Conservation (phyloP, 1,140 invertebrate species). For the Elymnias hypermnestra region DNA sequence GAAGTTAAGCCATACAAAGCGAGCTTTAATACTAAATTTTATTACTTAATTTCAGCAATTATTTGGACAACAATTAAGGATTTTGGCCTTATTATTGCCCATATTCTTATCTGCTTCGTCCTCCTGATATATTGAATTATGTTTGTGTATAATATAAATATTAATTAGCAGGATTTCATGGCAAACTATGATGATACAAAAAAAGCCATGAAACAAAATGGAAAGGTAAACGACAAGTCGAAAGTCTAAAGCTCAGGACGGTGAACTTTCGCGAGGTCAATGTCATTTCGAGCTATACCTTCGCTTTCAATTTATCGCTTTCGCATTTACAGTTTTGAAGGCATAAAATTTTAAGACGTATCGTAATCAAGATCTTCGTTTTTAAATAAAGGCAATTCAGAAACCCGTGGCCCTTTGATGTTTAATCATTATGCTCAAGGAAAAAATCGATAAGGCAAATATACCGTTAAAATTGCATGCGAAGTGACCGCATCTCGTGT, state of each 20-base stretch:
- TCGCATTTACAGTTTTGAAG: slow-evolving; percentile 5
- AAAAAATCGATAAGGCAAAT: background rate
- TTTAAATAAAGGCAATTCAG: no score
- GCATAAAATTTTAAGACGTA: background rate
- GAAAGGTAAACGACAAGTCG: slow-evolving; percentile 10
- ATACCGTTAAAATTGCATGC: background rate
- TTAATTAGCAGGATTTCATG: no score
- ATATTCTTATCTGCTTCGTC: no score
- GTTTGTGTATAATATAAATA: no score
- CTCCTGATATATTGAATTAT: no score
- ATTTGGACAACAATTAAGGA: no score
- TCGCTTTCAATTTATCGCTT: slow-evolving; percentile 15
- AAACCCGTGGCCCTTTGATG: background rate
- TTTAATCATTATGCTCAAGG: background rate
- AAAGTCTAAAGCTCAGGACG: slow-evolving; percentile 13
- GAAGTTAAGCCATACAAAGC: no score
- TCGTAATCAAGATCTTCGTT: no score
- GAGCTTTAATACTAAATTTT: no score
- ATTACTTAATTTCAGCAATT: no score
- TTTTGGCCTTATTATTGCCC: no score
- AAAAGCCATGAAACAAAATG: slow-evolving; percentile 9
- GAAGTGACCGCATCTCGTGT: background rate
- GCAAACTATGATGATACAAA: no score
- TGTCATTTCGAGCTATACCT: slow-evolving; percentile 14
- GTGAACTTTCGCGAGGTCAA: slow-evolving; percentile 27